A percentile compares a stretch with the other conserved stretches of the same genome.
Conservation (phyloP, 2,113 vertebrate genomes). For the Rattus rattus region DNA sequence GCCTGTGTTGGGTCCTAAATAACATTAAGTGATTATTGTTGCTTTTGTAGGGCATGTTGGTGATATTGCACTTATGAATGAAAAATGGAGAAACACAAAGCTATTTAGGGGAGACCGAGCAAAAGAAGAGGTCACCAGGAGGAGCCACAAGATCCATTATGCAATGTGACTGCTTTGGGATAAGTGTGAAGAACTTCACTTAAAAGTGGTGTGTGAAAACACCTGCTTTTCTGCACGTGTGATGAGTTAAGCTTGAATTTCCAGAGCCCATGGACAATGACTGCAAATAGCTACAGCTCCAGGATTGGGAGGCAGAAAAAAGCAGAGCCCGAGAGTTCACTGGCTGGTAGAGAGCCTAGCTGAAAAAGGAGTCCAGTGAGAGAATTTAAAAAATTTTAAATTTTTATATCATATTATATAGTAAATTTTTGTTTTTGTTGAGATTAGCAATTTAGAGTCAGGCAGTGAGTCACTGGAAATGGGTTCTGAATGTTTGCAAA, state of each 20-base stretch:
- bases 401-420: neutral
- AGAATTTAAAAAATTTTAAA: neutral
- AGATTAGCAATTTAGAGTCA: neutral
- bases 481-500: neutral
- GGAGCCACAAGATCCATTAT: neutral
- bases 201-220: neutral
- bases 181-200: neutral
- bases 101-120: neutral
- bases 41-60: neutral
- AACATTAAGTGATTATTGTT: neutral
- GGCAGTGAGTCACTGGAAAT: neutral
- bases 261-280: neutral
- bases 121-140: neutral
- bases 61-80: neutral
- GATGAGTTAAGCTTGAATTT: no score
- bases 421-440: neutral
- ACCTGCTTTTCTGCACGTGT: neutral
- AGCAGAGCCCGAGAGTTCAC: neutral
- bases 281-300: no score
- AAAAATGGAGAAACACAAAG: neutral
- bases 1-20: neutral
- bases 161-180: neutral
- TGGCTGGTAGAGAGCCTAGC: neutral
- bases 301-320: neutral
- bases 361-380: neutral